These are phyloP conservation scores for Aleiodes alternator DNA, from an alignment of 2,888 invertebrate species.

Conservation along the genomic window DNA sequence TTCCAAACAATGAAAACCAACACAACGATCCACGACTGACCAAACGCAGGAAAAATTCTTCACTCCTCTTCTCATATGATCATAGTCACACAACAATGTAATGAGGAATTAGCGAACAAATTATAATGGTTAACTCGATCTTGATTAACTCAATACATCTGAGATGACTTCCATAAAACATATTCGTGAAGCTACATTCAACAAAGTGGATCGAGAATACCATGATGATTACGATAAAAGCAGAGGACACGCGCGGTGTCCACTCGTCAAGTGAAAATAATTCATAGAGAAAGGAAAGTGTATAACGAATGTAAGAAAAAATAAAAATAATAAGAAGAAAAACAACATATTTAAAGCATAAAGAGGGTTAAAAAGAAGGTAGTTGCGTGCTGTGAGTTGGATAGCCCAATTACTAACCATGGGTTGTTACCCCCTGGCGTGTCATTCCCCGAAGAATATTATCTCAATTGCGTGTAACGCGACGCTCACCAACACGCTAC, in stretches of 20 bases:
- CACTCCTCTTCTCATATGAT: too few relatives aligned
- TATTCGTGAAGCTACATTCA: too few relatives aligned
- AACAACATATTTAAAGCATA: conserved; percentile 2
- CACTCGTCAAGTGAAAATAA: conserved; percentile 16
- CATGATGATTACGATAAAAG: conserved; percentile 17
- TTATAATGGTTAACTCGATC: too few relatives aligned
- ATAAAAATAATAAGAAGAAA: background rate
- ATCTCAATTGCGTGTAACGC: conserved; percentile 67
- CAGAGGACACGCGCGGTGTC: conserved; percentile 19
- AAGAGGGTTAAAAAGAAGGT: conserved; percentile 36
- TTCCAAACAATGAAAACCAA: too few relatives aligned
- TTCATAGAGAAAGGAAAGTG: background rate
- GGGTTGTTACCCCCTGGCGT: conserved; percentile 73
- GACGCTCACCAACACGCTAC: conserved; percentile 55
- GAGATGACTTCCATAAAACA: too few relatives aligned
- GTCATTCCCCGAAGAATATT: conserved; percentile 71
- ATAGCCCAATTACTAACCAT: conserved; percentile 70
- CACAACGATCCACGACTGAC: too few relatives aligned
- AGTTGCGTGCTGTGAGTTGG: conserved; percentile 58
- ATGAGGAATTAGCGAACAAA: too few relatives aligned
- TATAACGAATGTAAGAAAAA: background rate
- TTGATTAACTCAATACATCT: too few relatives aligned
- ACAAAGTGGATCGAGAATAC: background rate
- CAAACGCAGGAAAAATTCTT: too few relatives aligned
- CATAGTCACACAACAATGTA: too few relatives aligned